Base-by-base conservation (phyloP, 2,888 invertebrate species). In the Callosobruchus maculatus region DNA sequence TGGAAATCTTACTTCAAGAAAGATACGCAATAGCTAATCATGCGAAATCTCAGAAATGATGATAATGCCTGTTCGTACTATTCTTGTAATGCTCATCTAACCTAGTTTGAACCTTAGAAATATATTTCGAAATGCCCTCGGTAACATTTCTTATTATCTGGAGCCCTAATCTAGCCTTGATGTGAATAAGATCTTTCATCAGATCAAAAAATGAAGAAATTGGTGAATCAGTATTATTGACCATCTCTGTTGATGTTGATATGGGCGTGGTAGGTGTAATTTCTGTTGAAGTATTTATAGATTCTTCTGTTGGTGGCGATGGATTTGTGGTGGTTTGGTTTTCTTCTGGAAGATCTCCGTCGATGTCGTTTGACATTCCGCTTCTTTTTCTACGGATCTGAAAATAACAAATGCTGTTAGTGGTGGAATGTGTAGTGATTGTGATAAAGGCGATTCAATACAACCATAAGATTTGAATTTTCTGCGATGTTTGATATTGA, bases 111-210 rank as follows among this genome's bases (percentile, higher is more conserved):
- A 77, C 76, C 30, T 66, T 75, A 3, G 77, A 73, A 69, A 79
- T 77, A 71, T 79, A 80, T 26, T 89, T 90, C 31, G 91, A 91
- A 71, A 94, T 87, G 4, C 91, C 90, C 72, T 92, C 90, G 13
- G 93, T 92, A 1, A 93, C 92, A 74, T 90, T 91, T 81, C 92
- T 91, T 20, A 94, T 84, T 76, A 94, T 88, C 74, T 92, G 91
- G 73, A 94, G 84, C 0, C 93, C 93, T 70, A 93, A 85, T 80
- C 90, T 89, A 31, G 93, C 87, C 85, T 94, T 94, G 73, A 93
- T 89, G 82, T 93, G 92, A 0, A 93, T 89, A 67, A 94, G 85
- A 78, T 91, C 90, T 82, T 89, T 91, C 21, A 94, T 83, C 74
- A 93, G 89, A 20, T 89, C 89, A 72, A 92, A 88, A 74, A 93